These are phyloP conservation scores for Anthopleura sola DNA, from an alignment of 64 coral and sea anemone genomes.

Conservation along the genomic window DNA sequence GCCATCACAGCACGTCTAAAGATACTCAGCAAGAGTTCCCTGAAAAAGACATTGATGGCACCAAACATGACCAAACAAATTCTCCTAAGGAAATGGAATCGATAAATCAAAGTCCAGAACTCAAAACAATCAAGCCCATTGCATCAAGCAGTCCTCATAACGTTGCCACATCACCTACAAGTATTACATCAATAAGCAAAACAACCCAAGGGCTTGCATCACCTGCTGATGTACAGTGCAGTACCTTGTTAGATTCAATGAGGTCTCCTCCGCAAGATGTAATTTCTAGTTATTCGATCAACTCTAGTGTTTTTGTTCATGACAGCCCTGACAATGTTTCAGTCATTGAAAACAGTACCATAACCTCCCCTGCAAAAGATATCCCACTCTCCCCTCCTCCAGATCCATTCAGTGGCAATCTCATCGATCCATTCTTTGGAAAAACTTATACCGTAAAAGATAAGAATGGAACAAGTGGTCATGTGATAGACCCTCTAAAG, in stretches of 20 bases:
- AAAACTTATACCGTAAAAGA: slow-evolving; percentile 57
- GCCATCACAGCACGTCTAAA: not conserved
- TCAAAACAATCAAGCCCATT: slow-evolving; percentile 30
- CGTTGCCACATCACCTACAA: not conserved
- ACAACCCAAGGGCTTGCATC: not conserved
- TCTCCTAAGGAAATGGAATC: not conserved
- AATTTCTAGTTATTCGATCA: slow-evolving; percentile 13
- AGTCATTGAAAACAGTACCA: slow-evolving; percentile 19
- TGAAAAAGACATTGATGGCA: not conserved
- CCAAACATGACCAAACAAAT: not conserved
- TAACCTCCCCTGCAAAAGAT: slow-evolving; percentile 4
- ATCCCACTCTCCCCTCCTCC: not conserved
- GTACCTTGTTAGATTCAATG: not conserved
- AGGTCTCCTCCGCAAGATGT: slow-evolving; percentile 19
- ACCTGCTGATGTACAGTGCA: not conserved
- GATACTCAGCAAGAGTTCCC: not conserved
- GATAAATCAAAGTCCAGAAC: slow-evolving; percentile 1
- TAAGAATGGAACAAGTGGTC: slow-evolving; percentile 12
- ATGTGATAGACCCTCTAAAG: not conserved
- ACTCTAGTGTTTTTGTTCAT: slow-evolving; percentile 49
- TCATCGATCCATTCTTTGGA: slow-evolving; percentile 47
- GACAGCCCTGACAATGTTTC: slow-evolving; percentile 34
- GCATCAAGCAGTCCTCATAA: slow-evolving; percentile 53
- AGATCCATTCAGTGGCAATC: slow-evolving; percentile 10
- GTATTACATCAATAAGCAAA: not conserved